Conservation (phyloP, 1,140 invertebrate genomes). For the Drosophila auraria region DNA sequence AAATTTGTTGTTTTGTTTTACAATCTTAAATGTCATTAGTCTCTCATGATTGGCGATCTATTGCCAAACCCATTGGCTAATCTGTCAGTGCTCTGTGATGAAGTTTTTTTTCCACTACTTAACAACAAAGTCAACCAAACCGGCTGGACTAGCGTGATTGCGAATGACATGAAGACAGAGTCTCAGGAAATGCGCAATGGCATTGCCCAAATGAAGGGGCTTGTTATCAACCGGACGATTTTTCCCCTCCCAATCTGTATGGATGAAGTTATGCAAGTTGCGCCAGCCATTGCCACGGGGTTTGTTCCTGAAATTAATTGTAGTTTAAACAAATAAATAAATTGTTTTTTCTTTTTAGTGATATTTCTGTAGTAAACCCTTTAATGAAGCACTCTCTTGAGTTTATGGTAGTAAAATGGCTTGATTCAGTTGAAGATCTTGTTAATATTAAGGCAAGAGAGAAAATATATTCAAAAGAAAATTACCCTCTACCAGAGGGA, state of each 20-base stretch:
- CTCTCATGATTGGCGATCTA: constrained; percentile 68
- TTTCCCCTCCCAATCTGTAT: constrained; percentile 91
- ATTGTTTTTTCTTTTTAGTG: constrained; percentile 27
- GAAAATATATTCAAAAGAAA: constrained; percentile 58
- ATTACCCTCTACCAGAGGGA: constrained; percentile 88
- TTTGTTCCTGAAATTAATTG: constrained; percentile 54
- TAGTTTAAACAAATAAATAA: background rate
- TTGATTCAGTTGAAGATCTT: constrained; percentile 89
- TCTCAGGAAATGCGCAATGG: constrained; percentile 89
- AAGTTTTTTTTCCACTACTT: constrained; percentile 90
- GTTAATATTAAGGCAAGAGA: constrained; percentile 85
- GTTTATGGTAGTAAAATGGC: constrained; percentile 91
- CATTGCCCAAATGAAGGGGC: constrained; percentile 88
- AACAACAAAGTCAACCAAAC: constrained; percentile 88
- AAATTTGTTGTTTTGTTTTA: background rate
- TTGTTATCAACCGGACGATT: constrained; percentile 85
- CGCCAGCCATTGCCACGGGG: constrained; percentile 86
- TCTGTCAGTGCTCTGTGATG: constrained; percentile 90
- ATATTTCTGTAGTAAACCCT: constrained; percentile 85
- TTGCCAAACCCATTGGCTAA: constrained; percentile 91
- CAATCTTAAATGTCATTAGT: constrained; percentile 13
- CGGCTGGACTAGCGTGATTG: constrained; percentile 90
- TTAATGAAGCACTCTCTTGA: constrained; percentile 89
- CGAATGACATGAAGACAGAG: constrained; percentile 90
- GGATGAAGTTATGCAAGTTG: constrained; percentile 88